Percentiles rank a stretch among this genome's conserved stretches.
These are phyloP conservation scores for Phenganax marumi DNA, from an alignment of 92 coral and sea anemone species.

Conservation along the genomic window DNA sequence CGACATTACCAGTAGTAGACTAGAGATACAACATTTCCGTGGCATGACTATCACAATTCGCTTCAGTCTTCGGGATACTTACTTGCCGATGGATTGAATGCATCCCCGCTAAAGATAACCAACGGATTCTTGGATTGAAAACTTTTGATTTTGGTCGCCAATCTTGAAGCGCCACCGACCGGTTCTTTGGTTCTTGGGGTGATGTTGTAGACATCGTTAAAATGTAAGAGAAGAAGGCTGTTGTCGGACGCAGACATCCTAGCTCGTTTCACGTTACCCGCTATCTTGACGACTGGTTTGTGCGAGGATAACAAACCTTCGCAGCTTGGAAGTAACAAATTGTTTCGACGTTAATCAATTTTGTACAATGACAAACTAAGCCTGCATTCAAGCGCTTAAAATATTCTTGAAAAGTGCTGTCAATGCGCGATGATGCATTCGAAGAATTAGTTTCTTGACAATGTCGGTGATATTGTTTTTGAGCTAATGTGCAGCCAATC, in stretches of 20 bases:
- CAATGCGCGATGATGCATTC: no score
- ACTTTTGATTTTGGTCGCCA: slow-evolving; percentile 75
- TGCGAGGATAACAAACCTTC: no score
- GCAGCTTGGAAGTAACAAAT: no score
- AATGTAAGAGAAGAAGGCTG: slow-evolving; percentile 58
- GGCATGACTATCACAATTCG: not conserved
- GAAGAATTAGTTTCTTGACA: no score
- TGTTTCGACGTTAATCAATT: no score
- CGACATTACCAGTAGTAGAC: not conserved
- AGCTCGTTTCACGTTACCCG: not conserved
- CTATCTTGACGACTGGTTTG: not conserved
- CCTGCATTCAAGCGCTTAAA: no score
- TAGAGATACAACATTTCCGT: not conserved
- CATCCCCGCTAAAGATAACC: slow-evolving; percentile 82
- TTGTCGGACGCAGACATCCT: not conserved
- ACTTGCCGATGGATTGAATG: slow-evolving; percentile 81
- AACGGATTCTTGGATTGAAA: slow-evolving; percentile 68
- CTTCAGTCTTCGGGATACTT: slow-evolving; percentile 47
- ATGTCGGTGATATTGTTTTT: no score
- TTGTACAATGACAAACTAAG: no score
- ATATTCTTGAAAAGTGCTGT: no score
- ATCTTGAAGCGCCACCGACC: slow-evolving; percentile 88
- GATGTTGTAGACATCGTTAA: slow-evolving; percentile 92
- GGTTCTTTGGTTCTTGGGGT: slow-evolving; percentile 84
- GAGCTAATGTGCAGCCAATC: no score